Conservation (phyloP, 2,888 invertebrate species). For the Papilio protenor region DNA sequence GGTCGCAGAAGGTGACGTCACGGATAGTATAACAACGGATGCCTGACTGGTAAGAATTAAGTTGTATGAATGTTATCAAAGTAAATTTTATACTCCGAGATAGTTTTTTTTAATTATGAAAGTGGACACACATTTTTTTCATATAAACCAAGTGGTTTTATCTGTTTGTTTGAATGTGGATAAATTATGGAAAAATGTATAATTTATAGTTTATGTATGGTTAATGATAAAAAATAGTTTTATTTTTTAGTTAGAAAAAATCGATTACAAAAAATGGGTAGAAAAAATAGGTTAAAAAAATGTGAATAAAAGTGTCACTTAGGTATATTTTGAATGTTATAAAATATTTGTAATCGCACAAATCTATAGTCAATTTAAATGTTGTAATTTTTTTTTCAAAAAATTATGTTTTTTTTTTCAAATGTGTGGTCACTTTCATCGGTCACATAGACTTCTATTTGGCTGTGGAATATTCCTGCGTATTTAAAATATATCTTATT, state of each 20-base stretch:
- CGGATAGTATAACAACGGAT: constrained; percentile 57
- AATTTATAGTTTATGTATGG: neutral
- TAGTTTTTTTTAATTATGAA: constrained; percentile 48
- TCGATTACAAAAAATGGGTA: neutral
- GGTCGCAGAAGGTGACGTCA: constrained; percentile 57
- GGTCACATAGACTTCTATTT: constrained; percentile 55
- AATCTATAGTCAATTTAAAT: constrained; percentile 11
- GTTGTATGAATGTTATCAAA: constrained; percentile 61
- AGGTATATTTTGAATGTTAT: too few species aligned
- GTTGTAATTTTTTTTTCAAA: neutral
- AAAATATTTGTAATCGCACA: neutral
- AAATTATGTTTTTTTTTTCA: neutral
- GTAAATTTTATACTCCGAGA: constrained; percentile 62
- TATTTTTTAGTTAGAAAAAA: neutral
- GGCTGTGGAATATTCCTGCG: constrained; percentile 63
- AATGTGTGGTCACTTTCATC: constrained; percentile 43
- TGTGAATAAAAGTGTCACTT: neutral
- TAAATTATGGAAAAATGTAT: neutral
- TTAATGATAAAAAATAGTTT: neutral
- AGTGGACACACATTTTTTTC: constrained; percentile 45
- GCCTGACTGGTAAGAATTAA: constrained; percentile 73
- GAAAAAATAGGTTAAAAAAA: neutral
- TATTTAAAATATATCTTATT: constrained; percentile 31
- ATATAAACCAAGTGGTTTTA: neutral
- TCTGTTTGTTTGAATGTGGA: neutral